A percentile compares a stretch with the other conserved stretches of the same genome.
phyloP scores from a whole-genome alignment of 2,797 vertebrate species.

The Paedocypris micromegethes region DNA sequence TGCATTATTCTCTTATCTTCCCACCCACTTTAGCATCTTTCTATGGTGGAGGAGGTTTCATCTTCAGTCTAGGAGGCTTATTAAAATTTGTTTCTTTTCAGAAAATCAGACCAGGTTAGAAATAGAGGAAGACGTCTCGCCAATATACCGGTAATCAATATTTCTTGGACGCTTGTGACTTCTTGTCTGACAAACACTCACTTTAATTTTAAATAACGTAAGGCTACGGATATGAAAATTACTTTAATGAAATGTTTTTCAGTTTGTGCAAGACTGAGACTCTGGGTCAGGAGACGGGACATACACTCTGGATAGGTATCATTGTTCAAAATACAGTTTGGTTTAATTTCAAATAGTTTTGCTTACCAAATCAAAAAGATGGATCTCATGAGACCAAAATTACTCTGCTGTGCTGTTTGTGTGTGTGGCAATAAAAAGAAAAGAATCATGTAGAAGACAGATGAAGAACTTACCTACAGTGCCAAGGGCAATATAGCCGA shows the following conservation, averaged over 20 bases:
- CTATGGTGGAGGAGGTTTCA: slow-evolving; percentile 13
- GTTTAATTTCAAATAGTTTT: too few species aligned
- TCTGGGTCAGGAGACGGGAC: too few species aligned
- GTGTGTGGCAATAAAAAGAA: slow-evolving; percentile 3
- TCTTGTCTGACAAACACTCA: too few species aligned
- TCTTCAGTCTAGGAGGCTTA: slow-evolving; percentile 7
- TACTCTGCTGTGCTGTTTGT: slow-evolving; percentile 1
- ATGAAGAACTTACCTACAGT: slow-evolving; percentile 74
- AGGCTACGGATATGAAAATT: too few species aligned
- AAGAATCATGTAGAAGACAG: not conserved
- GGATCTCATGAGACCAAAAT: not conserved
- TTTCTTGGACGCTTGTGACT: too few species aligned
- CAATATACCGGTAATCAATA: too few species aligned
- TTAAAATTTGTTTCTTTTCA: slow-evolving; percentile 9
- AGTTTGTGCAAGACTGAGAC: too few species aligned
- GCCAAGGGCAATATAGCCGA: slow-evolving; percentile 78
- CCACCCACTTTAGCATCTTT: slow-evolving; percentile 15
- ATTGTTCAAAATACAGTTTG: too few species aligned
- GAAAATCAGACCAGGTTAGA: not conserved
- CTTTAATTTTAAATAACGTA: too few species aligned
- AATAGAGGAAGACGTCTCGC: slow-evolving; percentile 3
- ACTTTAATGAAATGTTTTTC: too few species aligned
- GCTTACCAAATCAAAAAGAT: not conserved
- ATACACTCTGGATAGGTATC: too few species aligned
- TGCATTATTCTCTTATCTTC: slow-evolving; percentile 15